Evolutionary conservation across 2,113 vertebrate species (phyloP), one percentile per base, ranked within the genome.

Genomic region (Trichechus manatus): DNA sequence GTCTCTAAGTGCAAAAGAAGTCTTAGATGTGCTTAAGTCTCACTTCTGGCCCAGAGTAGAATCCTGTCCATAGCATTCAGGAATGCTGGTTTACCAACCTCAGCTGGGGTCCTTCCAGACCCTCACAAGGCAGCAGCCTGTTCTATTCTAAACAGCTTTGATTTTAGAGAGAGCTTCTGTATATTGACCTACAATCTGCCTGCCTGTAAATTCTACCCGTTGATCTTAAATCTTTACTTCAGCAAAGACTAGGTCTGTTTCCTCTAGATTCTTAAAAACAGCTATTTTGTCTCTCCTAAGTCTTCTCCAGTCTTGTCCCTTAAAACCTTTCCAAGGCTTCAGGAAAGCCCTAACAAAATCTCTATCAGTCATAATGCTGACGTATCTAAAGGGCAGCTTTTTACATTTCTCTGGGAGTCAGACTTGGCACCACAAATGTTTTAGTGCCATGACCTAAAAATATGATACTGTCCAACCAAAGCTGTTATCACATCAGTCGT

Each of bases 321-420:
- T 14, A 89, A 78, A 95, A 92, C 27, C 78, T 42, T 89, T 23
- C 27, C 59, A 95, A 89, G 64, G 15, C 85, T 86, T 90, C 47
- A 82, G 78, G 42, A 96, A 97, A 88, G 93, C 88, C 31, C 31
- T 87, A 25, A 75, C 72, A 59, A 85, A 93, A 82, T 87, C 59
- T 90, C 77, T 75, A 36, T 56, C 20, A 36, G 47, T 94, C 82
- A 74, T 23, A 83, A 78, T 87, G 39, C 66, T 86, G 56, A 89
- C 72, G 75, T 75, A 47, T 5, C 10, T 86, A 78, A 81, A 89
- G 90, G 68, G 11, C 23, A 81, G 39, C 25, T 79, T 88, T 79
- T 80, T 72, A 47, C 27, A 70, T 94, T 70, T 96, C 87, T 92
- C n/a, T 50, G 82, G 77, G 83, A n/a, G 31, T 77, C 56, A 15